These are phyloP conservation scores for Hystrix brachyura DNA, from an alignment of 2,113 vertebrate genomes.

Conservation along the genomic window DNA sequence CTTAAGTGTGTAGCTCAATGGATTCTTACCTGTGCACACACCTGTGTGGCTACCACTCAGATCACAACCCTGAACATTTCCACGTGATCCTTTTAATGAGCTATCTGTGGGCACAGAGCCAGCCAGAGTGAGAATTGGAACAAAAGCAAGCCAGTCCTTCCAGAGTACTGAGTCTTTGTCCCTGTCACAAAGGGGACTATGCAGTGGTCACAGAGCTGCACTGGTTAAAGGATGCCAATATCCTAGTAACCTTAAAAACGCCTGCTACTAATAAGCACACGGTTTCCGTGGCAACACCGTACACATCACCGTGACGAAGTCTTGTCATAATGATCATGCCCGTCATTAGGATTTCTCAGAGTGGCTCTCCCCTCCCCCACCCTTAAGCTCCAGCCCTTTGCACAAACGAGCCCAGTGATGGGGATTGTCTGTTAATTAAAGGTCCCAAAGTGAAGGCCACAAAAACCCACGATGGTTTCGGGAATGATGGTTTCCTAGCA, in stretches of 20 bases:
- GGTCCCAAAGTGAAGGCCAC: conserved; percentile 28
- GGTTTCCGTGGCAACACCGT: conserved; percentile 74
- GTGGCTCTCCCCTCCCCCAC: background rate
- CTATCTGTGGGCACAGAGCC: background rate
- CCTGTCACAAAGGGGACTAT: background rate
- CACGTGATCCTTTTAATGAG: background rate
- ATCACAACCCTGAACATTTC: background rate
- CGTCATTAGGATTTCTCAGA: background rate
- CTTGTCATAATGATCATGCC: conserved; percentile 66
- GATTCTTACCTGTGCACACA: background rate
- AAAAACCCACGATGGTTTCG: background rate
- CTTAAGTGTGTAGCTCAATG: background rate
- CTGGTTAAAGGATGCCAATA: conserved; percentile 37
- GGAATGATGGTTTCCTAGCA: conserved; percentile 48
- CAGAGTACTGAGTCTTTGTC: background rate
- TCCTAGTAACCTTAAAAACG: conserved; percentile 66
- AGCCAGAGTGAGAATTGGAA: background rate
- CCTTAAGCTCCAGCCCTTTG: background rate
- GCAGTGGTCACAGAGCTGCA: background rate
- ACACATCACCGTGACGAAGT: background rate
- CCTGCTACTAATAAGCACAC: conserved; percentile 57
- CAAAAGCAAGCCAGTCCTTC: background rate
- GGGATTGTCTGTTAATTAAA: conserved; percentile 72
- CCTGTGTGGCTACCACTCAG: background rate
- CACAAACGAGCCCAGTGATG: background rate